Conservation (phyloP, 2,888 invertebrate species). For the Dione juno region DNA sequence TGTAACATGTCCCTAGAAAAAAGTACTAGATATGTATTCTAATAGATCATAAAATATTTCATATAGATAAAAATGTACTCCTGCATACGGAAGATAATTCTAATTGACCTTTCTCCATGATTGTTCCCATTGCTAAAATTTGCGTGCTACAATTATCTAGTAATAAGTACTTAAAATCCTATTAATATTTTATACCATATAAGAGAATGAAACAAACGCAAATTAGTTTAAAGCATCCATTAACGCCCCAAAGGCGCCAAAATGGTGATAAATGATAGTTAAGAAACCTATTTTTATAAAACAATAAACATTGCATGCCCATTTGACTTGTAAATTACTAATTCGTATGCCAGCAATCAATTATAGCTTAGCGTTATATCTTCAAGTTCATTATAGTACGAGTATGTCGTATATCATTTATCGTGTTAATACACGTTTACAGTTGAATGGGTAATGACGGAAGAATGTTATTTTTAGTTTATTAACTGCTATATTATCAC, state of each 20-base stretch:
- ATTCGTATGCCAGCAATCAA: conserved; percentile 34
- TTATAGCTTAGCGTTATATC: conserved; percentile 17
- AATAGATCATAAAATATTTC: too few relatives aligned
- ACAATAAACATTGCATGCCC: conserved; percentile 27
- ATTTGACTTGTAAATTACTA: conserved; percentile 13
- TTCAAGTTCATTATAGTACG: conserved; percentile 15
- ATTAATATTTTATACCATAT: not conserved
- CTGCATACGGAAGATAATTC: too few relatives aligned
- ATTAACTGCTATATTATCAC: conserved; percentile 5
- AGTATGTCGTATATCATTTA: conserved; percentile 30
- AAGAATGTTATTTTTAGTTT: conserved; percentile 21
- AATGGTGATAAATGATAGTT: conserved; percentile 22
- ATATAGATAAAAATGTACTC: too few relatives aligned
- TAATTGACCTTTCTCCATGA: too few relatives aligned
- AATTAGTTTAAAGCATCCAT: conserved; percentile 1
- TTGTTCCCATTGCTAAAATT: not conserved
- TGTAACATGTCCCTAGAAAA: too few relatives aligned
- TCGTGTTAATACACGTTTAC: conserved; percentile 30
- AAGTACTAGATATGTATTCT: too few relatives aligned
- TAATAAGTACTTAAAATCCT: not conserved
- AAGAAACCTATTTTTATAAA: conserved; percentile 28
- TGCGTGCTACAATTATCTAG: not conserved
- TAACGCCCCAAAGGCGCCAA: not conserved
- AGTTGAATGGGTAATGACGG: conserved; percentile 21
- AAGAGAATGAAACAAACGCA: not conserved